phyloP scores from a whole-genome alignment of 2,888 invertebrate genomes.

The Atherix ibis region DNA sequence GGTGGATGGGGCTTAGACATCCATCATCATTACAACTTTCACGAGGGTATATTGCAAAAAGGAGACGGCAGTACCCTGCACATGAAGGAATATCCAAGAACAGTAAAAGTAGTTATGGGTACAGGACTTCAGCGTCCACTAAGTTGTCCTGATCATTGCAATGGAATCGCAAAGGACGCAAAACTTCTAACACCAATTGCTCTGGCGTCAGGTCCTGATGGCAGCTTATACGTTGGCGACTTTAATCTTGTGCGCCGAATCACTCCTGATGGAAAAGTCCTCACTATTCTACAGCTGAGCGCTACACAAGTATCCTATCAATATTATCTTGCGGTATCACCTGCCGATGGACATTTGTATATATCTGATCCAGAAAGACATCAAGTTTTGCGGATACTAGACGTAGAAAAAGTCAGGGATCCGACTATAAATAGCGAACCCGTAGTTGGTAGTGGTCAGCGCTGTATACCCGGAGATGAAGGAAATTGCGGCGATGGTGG shows the following conservation, averaged over 20 bases:
- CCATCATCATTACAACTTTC: conserved; percentile 97
- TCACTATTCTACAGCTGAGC: conserved; percentile 76
- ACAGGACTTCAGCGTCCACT: conserved; percentile 75
- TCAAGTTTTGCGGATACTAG: conserved; percentile 65
- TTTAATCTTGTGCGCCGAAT: conserved; percentile 87
- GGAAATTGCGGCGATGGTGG: conserved; percentile 93
- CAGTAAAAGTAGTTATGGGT: conserved; percentile 83
- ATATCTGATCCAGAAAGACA: conserved; percentile 92
- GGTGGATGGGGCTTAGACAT: conserved; percentile 97
- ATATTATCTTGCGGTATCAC: conserved; percentile 91
- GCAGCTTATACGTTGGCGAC: conserved; percentile 92
- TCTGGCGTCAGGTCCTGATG: conserved; percentile 87
- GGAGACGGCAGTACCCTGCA: conserved; percentile 93
- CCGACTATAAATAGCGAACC: conserved; percentile 72
- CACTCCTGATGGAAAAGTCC: conserved; percentile 77
- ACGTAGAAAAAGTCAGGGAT: conserved; percentile 64
- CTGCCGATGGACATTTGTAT: conserved; percentile 89
- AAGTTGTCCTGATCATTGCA: conserved; percentile 74
- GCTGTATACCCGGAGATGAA: conserved; percentile 88
- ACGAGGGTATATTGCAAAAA: conserved; percentile 93
- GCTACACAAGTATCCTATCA: conserved; percentile 93
- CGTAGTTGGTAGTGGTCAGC: conserved; percentile 78
- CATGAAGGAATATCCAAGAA: conserved; percentile 80
- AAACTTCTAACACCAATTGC: conserved; percentile 85
- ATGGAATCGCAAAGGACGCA: conserved; percentile 72